Base-by-base conservation (phyloP, 2,888 invertebrate species). In the Tupiocoris notatus region DNA sequence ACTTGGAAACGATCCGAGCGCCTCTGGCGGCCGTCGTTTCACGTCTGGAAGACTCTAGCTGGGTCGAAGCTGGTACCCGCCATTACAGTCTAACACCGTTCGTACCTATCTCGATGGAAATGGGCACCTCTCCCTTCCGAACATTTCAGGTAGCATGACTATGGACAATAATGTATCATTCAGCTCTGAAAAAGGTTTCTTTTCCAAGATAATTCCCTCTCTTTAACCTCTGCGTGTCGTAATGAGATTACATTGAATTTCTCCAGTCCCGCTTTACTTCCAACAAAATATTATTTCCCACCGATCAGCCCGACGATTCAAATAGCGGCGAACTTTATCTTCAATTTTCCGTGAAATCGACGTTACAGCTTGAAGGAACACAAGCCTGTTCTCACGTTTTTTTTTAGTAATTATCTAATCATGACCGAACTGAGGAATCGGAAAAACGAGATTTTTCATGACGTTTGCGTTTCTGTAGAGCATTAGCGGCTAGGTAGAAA, bases 231-330 rank as follows among this genome's bases (percentile, higher is more conserved):
- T 70, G 70, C 62, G 73, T 73, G 73, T 73, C 54, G 57, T 73
- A 62, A 73, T 73, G 63, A 61, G 73, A 73, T 73, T 73, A 61
- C 62, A 62, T 73, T 63, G 73, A 61, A 73, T 73, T 73, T 25
- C 22, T n/a, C 20, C 68, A 57, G 16, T 59, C n/a, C 22, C 57
- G 0, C 67, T 17, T 6, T 39, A 12, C 12, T 39, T 22, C n/a
- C 57, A 21, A 21, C 21, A 18, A 57, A 56, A 67, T 67, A 67
- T 56, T 18, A 67, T 67, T 57, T 67, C 21, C 67, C 67, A n/a
- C 12, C 39, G 12, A 39, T 39, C 39, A 39, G 39, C 39, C 3
- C n/a, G 12, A 12, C 39, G 39, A 12, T 39, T 7, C 39, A 12
- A 39, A 39, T 39, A 3, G 39, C 39, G 6, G 6, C 39, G 39